Conservation (phyloP, 2,888 invertebrate genomes). For the Orthonevra nobilis region DNA sequence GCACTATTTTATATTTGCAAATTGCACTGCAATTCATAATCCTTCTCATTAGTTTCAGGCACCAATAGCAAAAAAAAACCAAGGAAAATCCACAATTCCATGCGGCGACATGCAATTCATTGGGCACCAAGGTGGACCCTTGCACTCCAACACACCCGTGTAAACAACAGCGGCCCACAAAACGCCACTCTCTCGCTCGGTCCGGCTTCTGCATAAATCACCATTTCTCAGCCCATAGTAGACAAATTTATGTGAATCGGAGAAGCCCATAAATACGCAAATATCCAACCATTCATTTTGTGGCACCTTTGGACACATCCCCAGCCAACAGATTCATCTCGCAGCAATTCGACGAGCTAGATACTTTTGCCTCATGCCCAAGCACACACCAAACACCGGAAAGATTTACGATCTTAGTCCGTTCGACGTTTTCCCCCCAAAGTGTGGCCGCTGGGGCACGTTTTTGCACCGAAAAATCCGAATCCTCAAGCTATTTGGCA, state of each 20-base stretch:
- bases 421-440: conserved; percentile 7
- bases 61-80: conserved; percentile 2
- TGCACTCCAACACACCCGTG: conserved; percentile 20
- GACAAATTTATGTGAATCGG: conserved; percentile 69
- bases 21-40: conserved; percentile 60
- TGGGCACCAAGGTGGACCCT: conserved; percentile 15
- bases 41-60: conserved; percentile 49
- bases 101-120: conserved; percentile 8
- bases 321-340: conserved; percentile 42
- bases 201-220: conserved; percentile 57
- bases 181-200: conserved; percentile 33
- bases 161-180: conserved; percentile 16
- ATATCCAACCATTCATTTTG: conserved; percentile 66
- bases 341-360: conserved; percentile 46
- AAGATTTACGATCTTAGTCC: conserved; percentile 61
- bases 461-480: conserved; percentile 52
- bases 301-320: conserved; percentile 41
- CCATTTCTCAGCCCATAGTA: conserved; percentile 43
- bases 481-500: conserved; percentile 50
- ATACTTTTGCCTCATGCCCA: conserved; percentile 36
- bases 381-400: neutral
- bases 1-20: conserved; percentile 47
- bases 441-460: conserved; percentile 20
- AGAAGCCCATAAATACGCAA: conserved; percentile 67
- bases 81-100: conserved; percentile 3